Evolutionary conservation across 2,797 vertebrate genomes (phyloP).

Genomic region (Lates japonicus): DNA sequence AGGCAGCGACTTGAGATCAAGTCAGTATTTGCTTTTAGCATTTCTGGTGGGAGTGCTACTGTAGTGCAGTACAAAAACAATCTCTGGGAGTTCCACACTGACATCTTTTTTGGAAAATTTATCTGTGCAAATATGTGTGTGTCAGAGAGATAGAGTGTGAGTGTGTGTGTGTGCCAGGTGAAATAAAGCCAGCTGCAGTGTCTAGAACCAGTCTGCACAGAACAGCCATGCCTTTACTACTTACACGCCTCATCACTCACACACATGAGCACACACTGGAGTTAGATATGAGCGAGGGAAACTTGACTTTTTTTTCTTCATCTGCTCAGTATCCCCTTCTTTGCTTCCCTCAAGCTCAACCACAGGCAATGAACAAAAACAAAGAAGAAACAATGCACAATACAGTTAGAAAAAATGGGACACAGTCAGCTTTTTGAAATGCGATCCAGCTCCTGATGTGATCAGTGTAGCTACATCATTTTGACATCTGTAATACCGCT

Average conservation of each 20-base stretch:
- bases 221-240: slow-evolving; percentile 69
- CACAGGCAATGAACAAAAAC: slow-evolving; percentile 4
- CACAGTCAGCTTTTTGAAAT: neutral
- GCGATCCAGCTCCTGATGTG: neutral
- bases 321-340: slow-evolving; percentile 8
- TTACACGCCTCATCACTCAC: slow-evolving; percentile 60
- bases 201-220: slow-evolving; percentile 62
- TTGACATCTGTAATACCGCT: neutral
- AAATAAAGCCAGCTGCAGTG: slow-evolving; percentile 43
- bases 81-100: neutral
- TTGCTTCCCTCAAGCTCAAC: slow-evolving; percentile 1
- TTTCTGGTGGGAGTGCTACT: neutral
- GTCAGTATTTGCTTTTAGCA: neutral
- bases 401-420: neutral
- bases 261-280: slow-evolving; percentile 32
- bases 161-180: slow-evolving; percentile 30
- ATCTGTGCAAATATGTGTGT: neutral
- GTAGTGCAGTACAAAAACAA: slow-evolving; percentile 3
- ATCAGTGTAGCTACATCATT: neutral
- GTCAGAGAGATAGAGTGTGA: no score
- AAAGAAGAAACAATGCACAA: neutral
- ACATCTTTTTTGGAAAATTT: neutral
- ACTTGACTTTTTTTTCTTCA: slow-evolving; percentile 11
- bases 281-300: slow-evolving; percentile 37
- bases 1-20: neutral